Evolutionary conservation across 35 echinoderm and acorn worm genomes (phyloP).

Genomic region (Apostichopus japonicus): DNA sequence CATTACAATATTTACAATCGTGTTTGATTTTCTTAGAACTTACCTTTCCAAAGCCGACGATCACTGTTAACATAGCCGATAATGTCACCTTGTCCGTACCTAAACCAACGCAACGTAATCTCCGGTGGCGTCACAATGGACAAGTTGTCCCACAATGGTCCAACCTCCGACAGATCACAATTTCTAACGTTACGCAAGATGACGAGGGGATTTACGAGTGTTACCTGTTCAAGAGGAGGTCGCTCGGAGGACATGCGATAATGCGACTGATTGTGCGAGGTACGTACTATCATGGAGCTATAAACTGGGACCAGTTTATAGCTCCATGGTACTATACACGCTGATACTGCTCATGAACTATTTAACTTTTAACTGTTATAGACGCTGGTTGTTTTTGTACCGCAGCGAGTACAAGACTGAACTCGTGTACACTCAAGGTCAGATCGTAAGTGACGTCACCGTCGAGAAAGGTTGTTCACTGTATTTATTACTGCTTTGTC

Average conservation of each 20-base stretch:
- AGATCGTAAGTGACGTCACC: too few species aligned
- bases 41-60: not conserved
- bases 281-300: not conserved
- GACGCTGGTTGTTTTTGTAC: too few species aligned
- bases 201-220: conserved; percentile 1
- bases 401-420: too few species aligned
- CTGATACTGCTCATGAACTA: too few species aligned
- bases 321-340: too few species aligned
- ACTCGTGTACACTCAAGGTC: too few species aligned
- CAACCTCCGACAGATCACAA: not conserved
- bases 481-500: too few species aligned
- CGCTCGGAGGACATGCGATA: not conserved
- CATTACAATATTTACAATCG: too few species aligned
- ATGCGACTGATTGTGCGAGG: conserved; percentile 29
- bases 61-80: not conserved
- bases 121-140: conserved; percentile 15
- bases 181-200: not conserved
- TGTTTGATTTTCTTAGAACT: not conserved
- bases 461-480: too few species aligned
- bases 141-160: not conserved
- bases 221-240: not conserved
- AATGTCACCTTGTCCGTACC: not conserved
- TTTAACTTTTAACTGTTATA: too few species aligned
- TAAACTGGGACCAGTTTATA: too few species aligned
- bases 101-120: not conserved